These are phyloP conservation scores for Ceyx erithaca DNA, from an alignment of 2,797 vertebrate species.

Conservation along the genomic window DNA sequence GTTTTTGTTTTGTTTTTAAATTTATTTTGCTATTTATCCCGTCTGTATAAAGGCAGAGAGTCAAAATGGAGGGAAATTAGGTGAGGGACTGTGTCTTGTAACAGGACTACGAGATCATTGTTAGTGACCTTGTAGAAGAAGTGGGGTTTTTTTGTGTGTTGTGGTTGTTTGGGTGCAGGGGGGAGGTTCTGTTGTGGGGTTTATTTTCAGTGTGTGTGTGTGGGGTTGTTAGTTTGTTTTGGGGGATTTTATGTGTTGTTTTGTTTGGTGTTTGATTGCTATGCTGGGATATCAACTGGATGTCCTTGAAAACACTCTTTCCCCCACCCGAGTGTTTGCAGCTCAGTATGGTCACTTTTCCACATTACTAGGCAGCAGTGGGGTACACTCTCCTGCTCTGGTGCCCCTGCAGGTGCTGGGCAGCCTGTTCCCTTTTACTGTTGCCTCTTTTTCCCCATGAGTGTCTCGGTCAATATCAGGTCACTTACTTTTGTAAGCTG, in stretches of 20 bases:
- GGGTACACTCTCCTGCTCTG: not conserved
- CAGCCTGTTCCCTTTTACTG: not conserved
- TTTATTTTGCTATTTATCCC: not conserved
- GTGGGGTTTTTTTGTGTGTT: accelerated
- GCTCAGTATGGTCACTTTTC: not conserved
- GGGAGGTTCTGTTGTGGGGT: too few relatives aligned
- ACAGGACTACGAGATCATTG: not conserved
- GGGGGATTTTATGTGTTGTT: too few relatives aligned
- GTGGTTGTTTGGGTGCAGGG: not conserved
- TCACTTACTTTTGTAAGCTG: not conserved
- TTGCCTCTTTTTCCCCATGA: not conserved
- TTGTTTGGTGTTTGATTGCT: not conserved
- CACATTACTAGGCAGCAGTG: accelerated
- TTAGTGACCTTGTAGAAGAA: not conserved
- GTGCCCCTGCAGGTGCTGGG: not conserved
- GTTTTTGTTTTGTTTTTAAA: not conserved
- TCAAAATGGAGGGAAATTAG: accelerated
- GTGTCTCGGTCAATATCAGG: not conserved
- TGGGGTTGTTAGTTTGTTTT: too few relatives aligned
- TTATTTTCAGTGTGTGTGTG: too few relatives aligned
- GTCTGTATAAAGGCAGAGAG: accelerated
- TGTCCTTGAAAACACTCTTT: not conserved
- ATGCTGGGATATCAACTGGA: accelerated
- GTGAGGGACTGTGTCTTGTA: not conserved
- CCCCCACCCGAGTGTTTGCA: not conserved